These are phyloP conservation scores for Edolisoma coerulescens DNA, from an alignment of 2,113 vertebrate species.

Conservation along the genomic window DNA sequence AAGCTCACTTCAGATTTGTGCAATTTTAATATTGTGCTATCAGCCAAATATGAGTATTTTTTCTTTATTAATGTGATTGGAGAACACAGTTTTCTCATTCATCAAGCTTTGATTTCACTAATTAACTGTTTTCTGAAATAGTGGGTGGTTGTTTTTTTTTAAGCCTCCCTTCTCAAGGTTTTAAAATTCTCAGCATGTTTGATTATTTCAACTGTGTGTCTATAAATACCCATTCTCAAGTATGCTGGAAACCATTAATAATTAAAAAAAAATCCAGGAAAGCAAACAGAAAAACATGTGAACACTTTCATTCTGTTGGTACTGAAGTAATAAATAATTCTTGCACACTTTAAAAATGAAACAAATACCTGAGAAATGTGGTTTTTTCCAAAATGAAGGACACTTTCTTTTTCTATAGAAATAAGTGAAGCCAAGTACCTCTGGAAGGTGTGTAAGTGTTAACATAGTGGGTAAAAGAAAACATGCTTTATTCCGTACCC, in stretches of 20 bases:
- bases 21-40: not conserved
- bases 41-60: not conserved
- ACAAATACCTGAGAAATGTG: not conserved
- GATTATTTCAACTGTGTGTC: not conserved
- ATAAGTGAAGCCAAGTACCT: not conserved
- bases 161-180: not conserved
- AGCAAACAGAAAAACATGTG: not conserved
- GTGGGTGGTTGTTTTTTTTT: not conserved
- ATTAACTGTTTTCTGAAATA: not conserved
- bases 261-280: not conserved
- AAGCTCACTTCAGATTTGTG: not conserved
- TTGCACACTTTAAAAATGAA: not conserved
- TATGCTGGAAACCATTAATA: not conserved
- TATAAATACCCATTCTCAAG: not conserved
- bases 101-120: not conserved
- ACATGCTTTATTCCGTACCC: not conserved
- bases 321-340: not conserved
- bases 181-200: not conserved
- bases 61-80: not conserved
- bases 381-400: not conserved
- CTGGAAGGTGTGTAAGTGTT: not conserved
- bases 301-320: not conserved
- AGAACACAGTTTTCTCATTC: not conserved
- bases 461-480: not conserved
- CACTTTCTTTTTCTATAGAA: accelerated